Evolutionary conservation across 2,113 vertebrate species (phyloP), one percentile per base, ranked within the genome.

Genomic region (Poicephalus gulielmi): DNA sequence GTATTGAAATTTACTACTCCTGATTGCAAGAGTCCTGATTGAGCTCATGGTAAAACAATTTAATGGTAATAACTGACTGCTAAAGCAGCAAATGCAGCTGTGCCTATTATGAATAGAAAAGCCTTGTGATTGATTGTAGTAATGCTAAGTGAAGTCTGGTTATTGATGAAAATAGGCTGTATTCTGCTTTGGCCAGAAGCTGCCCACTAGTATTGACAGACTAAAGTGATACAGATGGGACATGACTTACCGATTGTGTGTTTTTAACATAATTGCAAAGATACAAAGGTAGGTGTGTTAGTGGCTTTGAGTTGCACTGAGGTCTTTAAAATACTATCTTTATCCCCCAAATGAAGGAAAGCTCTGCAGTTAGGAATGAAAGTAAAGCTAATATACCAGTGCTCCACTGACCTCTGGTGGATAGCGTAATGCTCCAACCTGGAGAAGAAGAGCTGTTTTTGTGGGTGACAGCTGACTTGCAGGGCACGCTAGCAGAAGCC

Each of bases 381-480:
- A 74, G 47, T 19, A 19, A 73, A 92, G 37, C 39, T 57, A 59
- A 20, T 70, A 91, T 80, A 24, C 73, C 92, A 90, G 53, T 94
- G 37, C 95, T 97, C 82, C 97, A 94, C 94, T 97, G 98, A 97
- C 97, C 97, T 97, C 98, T 98, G 96, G 96, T 97, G 98, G 98
- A 90, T 77, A 73, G 66, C 18, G 13, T 31, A 55, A 55, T 75
- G 46, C 78, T 95, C 17, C 78, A 53, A 8, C 25, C 37, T 46
- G 66, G 64, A 88, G 50, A 27, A 87, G 30, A 79, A 68, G 70
- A 59, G 57, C 39, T 76, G 66, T 6, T 91, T 67, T 43, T 0
- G 0, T 78, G 77, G 37, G n/a, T 80, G 53, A 74, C 59, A 62
- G 80, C 64, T 68, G 69, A 37, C 35, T 71, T 78, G n/a, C 60